A percentile compares a stretch with the other conserved stretches of the same genome.
phyloP scores from a whole-genome alignment of 2,797 vertebrate species.

The Tokudaia tokunoshimensis region DNA sequence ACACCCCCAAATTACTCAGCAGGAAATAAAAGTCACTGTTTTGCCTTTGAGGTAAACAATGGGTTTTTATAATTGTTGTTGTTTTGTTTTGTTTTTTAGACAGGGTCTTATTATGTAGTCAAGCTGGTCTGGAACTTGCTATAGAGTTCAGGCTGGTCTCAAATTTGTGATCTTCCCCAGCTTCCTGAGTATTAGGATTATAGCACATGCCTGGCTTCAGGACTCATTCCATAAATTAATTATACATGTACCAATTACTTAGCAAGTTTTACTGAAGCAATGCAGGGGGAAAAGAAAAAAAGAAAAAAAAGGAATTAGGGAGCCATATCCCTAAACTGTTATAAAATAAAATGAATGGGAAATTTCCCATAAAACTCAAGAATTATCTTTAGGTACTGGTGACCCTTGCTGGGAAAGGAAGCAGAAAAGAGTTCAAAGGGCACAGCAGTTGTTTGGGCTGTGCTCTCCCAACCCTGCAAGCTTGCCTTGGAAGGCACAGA shows the following conservation, averaged over 20 bases:
- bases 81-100: neutral
- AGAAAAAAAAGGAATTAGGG: slow-evolving; percentile 64
- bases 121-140: neutral
- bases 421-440: neutral
- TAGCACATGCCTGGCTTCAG: neutral
- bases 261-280: slow-evolving; percentile 49
- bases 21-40: neutral
- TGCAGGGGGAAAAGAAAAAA: neutral
- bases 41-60: slow-evolving; percentile 37
- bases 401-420: slow-evolving; percentile 24
- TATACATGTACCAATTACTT: neutral
- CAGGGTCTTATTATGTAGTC: neutral
- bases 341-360: neutral
- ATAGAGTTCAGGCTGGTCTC: neutral
- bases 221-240: slow-evolving; percentile 31
- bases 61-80: neutral
- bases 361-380: neutral
- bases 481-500: neutral
- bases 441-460: neutral
- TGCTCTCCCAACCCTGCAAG: neutral
- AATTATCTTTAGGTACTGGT: neutral
- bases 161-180: neutral
- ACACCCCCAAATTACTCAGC: neutral
- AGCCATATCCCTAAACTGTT: slow-evolving; percentile 21
- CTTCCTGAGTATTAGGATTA: neutral